A percentile compares a stretch with the other conserved stretches of the same genome.
Evolutionary conservation across 2,113 vertebrate genomes (phyloP).

Genomic region (Felis chaus): DNA sequence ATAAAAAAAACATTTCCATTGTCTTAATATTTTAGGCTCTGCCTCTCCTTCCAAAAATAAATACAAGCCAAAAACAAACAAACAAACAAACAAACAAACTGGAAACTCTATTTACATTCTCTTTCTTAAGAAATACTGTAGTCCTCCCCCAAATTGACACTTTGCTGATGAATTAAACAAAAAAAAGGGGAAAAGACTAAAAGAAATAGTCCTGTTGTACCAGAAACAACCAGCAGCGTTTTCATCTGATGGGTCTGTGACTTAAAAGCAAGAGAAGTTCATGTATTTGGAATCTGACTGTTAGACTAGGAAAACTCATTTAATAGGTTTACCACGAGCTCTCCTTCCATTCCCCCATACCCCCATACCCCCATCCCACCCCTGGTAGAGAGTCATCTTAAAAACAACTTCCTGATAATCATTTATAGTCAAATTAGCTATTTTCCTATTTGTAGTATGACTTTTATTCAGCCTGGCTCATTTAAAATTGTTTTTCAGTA

Average conservation of each 20-base stretch:
- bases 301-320: not conserved
- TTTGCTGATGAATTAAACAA: slow-evolving; percentile 35
- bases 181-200: not conserved
- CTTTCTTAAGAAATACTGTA: not conserved
- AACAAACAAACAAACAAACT: not conserved
- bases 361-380: not conserved
- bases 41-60: not conserved
- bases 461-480: slow-evolving; percentile 28
- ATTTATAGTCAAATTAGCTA: slow-evolving; percentile 1
- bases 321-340: not conserved
- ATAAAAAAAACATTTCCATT: not conserved
- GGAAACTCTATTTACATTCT: slow-evolving; percentile 6
- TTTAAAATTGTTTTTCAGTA: slow-evolving; percentile 54
- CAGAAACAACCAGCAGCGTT: not conserved
- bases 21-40: slow-evolving; percentile 17
- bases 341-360: not conserved
- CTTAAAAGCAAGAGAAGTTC: slow-evolving; percentile 42
- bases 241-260: not conserved
- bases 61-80: not conserved
- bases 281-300: slow-evolving; percentile 23
- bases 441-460: slow-evolving; percentile 42
- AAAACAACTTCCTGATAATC: slow-evolving; percentile 32
- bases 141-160: not conserved
- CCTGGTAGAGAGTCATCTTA: not conserved
- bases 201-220: slow-evolving; percentile 16